phyloP scores from a whole-genome alignment of 2,113 vertebrate genomes.

The Columbina picui region DNA sequence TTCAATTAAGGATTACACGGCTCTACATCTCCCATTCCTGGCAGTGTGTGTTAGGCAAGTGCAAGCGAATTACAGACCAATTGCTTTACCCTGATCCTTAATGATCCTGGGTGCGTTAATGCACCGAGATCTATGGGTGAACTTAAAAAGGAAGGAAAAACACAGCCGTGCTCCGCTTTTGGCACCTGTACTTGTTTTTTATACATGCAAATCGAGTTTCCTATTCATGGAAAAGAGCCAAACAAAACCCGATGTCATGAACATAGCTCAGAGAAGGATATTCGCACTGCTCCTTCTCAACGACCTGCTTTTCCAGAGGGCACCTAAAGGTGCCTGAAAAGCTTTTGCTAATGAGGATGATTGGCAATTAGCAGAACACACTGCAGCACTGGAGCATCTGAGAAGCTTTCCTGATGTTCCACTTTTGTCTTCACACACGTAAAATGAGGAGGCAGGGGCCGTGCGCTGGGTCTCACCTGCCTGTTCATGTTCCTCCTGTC shows the following conservation, averaged over 20 bases:
- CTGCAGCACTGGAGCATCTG: not conserved
- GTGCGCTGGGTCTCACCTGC: not conserved
- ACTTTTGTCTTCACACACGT: not conserved
- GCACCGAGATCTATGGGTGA: not conserved
- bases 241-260: not conserved
- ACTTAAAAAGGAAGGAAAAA: not conserved
- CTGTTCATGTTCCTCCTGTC: not conserved
- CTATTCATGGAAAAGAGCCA: not conserved
- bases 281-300: not conserved
- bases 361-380: not conserved
- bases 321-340: not conserved
- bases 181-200: slow-evolving; percentile 17
- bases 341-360: not conserved
- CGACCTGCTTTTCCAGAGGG: not conserved
- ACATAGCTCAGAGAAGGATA: not conserved
- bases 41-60: slow-evolving; percentile 9
- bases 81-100: not conserved
- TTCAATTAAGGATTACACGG: slow-evolving; percentile 24
- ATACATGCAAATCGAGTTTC: not conserved
- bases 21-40: not conserved
- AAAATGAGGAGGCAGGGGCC: not conserved
- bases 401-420: not conserved
- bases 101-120: not conserved
- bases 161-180: not conserved
- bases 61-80: not conserved